Evolutionary conservation across 2,797 vertebrate genomes (phyloP).

Genomic region (Staurois parvus): DNA sequence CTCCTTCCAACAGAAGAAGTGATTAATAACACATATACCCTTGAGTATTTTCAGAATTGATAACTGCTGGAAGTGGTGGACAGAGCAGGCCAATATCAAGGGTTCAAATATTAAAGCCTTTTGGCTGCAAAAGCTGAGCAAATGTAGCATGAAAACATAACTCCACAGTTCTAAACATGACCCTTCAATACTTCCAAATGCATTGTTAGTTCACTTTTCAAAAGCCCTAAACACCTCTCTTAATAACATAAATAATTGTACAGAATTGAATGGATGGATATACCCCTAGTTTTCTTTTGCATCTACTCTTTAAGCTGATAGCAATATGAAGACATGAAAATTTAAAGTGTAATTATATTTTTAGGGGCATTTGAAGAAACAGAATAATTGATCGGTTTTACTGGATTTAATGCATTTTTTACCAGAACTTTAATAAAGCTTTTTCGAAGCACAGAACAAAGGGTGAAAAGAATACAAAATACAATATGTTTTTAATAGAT

Average conservation of each 20-base stretch:
- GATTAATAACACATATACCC: conserved; percentile 52
- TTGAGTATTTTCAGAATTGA: conserved; percentile 53
- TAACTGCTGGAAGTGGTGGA: conserved; percentile 36
- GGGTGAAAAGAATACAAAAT: too few species aligned
- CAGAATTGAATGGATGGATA: too few species aligned
- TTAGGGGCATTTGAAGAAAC: too few species aligned
- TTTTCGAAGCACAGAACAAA: too few species aligned
- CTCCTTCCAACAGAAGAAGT: conserved; percentile 36
- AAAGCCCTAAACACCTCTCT: conserved; percentile 10
- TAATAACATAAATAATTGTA: not conserved
- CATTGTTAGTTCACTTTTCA: not conserved
- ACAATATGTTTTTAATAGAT: too few species aligned
- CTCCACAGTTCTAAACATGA: conserved; percentile 8
- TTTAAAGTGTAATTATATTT: too few species aligned
- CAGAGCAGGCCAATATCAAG: conserved; percentile 20
- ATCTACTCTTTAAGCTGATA: too few species aligned
- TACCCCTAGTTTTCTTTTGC: too few species aligned
- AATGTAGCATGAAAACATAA: conserved; percentile 34
- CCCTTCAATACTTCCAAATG: not conserved
- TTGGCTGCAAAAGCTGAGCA: conserved; percentile 48
- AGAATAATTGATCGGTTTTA: too few species aligned
- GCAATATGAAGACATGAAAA: too few species aligned
- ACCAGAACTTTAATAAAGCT: too few species aligned
- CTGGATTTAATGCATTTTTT: too few species aligned
- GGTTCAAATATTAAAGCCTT: conserved; percentile 42